These are phyloP conservation scores for Nephotettix cincticeps DNA, from an alignment of 1,140 invertebrate species.

Conservation along the genomic window DNA sequence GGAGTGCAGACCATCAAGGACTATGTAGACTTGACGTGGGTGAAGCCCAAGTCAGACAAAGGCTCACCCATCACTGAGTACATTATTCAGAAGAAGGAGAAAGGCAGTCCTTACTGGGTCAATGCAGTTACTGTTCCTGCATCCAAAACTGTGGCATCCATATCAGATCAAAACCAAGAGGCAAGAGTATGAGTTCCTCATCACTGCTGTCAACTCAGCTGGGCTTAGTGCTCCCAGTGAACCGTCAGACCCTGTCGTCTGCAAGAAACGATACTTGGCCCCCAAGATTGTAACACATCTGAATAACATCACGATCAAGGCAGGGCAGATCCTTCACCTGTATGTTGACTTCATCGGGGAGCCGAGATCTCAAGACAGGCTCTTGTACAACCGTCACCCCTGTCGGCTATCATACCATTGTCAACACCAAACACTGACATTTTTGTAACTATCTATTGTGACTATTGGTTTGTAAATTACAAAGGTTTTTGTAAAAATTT, in stretches of 20 bases:
- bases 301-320: constrained; percentile 84
- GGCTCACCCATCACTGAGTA: constrained; percentile 92
- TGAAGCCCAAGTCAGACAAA: constrained; percentile 80
- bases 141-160: constrained; percentile 71
- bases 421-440: constrained; percentile 81
- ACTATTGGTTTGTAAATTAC: too few relatives aligned
- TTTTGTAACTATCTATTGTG: constrained; percentile 84
- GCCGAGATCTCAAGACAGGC: constrained; percentile 68
- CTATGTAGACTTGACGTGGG: constrained; percentile 90
- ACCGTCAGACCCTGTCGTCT: constrained; percentile 83
- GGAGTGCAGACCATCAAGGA: constrained; percentile 93
- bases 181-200: constrained; percentile 94
- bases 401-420: constrained; percentile 86
- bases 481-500: too few relatives aligned
- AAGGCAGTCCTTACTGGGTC: constrained; percentile 85
- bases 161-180: constrained; percentile 91
- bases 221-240: constrained; percentile 95
- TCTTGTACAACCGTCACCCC: constrained; percentile 83
- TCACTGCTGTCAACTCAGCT: constrained; percentile 93
- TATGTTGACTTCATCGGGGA: constrained; percentile 91
- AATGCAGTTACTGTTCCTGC: constrained; percentile 85
- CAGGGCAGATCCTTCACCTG: constrained; percentile 88
- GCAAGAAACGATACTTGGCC: constrained; percentile 82
- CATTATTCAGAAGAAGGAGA: constrained; percentile 94
- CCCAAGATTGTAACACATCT: constrained; percentile 91